Evolutionary conservation across 2,888 invertebrate species (phyloP).

Genomic region (Cephus spinipes): DNA sequence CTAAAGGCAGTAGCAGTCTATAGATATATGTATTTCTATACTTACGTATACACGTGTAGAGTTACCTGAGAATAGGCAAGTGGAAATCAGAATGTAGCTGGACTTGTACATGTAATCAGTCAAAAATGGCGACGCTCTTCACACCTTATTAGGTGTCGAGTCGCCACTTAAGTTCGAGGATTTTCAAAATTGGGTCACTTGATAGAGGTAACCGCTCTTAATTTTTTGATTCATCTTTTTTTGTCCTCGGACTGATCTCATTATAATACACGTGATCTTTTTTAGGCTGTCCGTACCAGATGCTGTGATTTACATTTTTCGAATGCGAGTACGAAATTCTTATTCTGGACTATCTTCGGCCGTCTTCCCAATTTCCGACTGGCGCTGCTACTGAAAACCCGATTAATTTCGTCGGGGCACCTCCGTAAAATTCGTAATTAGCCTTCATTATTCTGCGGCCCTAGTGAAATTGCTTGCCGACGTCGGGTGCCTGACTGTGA

Average conservation of each 20-base stretch:
- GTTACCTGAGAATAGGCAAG: not conserved
- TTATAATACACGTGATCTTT: not conserved
- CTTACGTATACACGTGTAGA: not conserved
- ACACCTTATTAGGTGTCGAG: slow-evolving; percentile 50
- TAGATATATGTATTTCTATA: not conserved
- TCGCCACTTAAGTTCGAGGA: slow-evolving; percentile 39
- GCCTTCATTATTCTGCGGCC: slow-evolving; percentile 34
- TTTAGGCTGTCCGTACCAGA: not conserved
- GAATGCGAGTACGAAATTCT: not conserved
- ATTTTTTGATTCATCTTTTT: not conserved
- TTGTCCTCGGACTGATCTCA: not conserved
- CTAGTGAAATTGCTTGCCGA: slow-evolving; percentile 29
- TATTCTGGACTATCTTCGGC: not conserved
- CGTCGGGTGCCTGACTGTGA: not conserved
- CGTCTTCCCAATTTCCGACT: not conserved
- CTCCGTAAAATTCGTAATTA: slow-evolving; percentile 38
- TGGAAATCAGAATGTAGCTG: not conserved
- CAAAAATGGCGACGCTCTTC: slow-evolving; percentile 31
- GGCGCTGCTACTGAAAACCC: slow-evolving; percentile 13
- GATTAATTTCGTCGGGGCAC: slow-evolving; percentile 32
- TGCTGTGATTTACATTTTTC: not conserved
- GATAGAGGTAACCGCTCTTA: slow-evolving; percentile 16
- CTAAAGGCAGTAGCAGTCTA: not conserved
- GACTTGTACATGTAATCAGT: slow-evolving; percentile 9
- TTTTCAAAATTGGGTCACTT: slow-evolving; percentile 45